Base-by-base conservation (phyloP, 2,113 vertebrate genomes). In the Myiopsitta monachus region DNA sequence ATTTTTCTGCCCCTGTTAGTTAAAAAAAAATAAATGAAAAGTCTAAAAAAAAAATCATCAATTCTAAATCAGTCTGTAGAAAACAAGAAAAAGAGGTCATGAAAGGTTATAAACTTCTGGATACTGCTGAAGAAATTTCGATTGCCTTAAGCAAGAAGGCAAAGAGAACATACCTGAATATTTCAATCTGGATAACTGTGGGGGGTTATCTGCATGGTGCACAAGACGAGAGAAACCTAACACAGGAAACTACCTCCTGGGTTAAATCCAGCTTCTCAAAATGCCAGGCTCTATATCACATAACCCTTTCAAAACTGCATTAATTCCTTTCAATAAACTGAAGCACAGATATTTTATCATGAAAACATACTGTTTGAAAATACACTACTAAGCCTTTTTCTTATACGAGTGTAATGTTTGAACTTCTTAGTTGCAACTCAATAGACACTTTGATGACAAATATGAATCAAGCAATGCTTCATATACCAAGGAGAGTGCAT, bases 331-430 rank as follows among this genome's bases (percentile, higher is more conserved):
- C 88, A 78, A 52, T n/a, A 88, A 83, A 92, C 43, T 26, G 17
- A 72, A 87, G 55, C 27, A 87, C 46, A 46, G 83, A 83, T 80
- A 87, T 88, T 95, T 90, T 95, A 88, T 87, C 83, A 93, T 46
- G 68, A 83, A 90, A 96, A 87, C 24, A 64, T 1, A 51, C 23
- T 81, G 59, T 55, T 43, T 83, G 79, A 86, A 86, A 96, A 90
- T 6, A 70, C 24, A 44, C 14, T 74, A 77, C 14, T 74, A 80
- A 88, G 7, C 47, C 55, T 83, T 95, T 47, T 90, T 49, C 82
- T 90, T 80, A 67, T 74, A n/a, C 2, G 43, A 76, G 28, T 44
- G 59, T 5, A 69, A 55, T 26, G 51, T 88, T 62, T 74, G 76
- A 90, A 86, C 67, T 92, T 95, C 63, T 80, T 63, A 91, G 2